These are phyloP conservation scores for Drosophila quadrilineata DNA, from an alignment of 1,140 invertebrate genomes.

Conservation along the genomic window DNA sequence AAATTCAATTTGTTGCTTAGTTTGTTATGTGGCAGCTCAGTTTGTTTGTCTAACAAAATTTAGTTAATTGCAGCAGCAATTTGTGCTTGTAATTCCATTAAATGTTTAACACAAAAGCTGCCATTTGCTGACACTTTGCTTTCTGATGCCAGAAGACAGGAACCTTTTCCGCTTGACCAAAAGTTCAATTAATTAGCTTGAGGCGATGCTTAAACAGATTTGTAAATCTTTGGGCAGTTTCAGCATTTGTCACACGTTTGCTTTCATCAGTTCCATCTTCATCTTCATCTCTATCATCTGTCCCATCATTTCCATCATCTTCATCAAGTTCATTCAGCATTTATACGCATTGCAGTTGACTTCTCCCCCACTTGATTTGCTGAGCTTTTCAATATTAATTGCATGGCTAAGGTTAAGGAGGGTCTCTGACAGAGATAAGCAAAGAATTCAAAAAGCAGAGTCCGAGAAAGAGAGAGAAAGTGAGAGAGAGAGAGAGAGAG, in stretches of 20 bases:
- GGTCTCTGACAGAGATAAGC: slow-evolving; percentile 10
- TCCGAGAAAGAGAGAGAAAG: background rate
- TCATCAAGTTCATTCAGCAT: slow-evolving; percentile 31
- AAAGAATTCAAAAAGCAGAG: background rate
- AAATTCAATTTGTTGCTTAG: no score
- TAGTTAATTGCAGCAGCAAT: background rate
- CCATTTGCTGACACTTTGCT: slow-evolving; percentile 10
- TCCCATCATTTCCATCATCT: slow-evolving; percentile 68
- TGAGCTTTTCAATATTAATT: slow-evolving; percentile 74
- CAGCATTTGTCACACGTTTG: slow-evolving; percentile 71
- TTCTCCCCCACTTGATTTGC: no score
- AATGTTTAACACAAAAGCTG: background rate
- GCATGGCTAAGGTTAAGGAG: no score
- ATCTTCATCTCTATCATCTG: slow-evolving; percentile 48
- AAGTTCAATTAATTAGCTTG: slow-evolving; percentile 61
- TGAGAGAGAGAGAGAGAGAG: background rate
- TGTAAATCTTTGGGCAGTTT: slow-evolving; percentile 55
- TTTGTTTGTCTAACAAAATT: no score
- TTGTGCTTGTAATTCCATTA: slow-evolving; percentile 6
- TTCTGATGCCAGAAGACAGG: background rate
- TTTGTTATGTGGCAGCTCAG: no score
- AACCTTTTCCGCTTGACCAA: slow-evolving; percentile 15
- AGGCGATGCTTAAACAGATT: slow-evolving; percentile 53
- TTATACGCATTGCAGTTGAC: no score
- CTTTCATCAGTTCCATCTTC: slow-evolving; percentile 71